Base-by-base conservation (phyloP, 1,140 invertebrate genomes). In the Holotrichia oblita region DNA sequence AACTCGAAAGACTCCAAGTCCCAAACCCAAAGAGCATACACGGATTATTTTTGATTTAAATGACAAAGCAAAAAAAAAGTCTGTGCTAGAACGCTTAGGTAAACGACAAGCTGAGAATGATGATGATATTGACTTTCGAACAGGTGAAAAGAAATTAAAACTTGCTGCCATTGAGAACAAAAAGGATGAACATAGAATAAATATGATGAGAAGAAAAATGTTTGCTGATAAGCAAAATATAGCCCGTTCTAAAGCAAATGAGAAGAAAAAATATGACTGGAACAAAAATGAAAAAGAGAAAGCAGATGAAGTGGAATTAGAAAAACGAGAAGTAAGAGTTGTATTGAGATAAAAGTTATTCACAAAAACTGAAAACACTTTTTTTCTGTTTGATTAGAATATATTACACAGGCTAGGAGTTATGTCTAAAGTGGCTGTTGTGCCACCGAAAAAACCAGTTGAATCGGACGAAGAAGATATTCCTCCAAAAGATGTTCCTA, bases 401-500 rank as follows among this genome's bases (percentile, higher is more conserved):
- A 77, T 83, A 24, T 72, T 84, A 8, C 82, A 79, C 77, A 79
- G 84, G 72, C 77, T 86, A 22, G 85, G 86, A 6, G 81, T 86
- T 1, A 83, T 83, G 79, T 87, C 86, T 14, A 85, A 84, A 79
- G 81, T 87, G 9, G 80, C 85, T 27, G 74, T 84, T 61, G 61
- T 69, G 3, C 82, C 84, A 41, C 40, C 34, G 0, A 81, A 78
- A 48, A 78, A 78, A 12, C 14, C n/a, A 22, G 44, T 76, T 27
- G 74, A 77, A 44, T 55, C 78, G 0, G 79, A 78, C n/a, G 81
- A 84, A 48, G 82, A 83, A 78, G 77, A 78, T 44, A 59, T 83
- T 0, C 78, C 80, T 73, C 78, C 24, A n/a, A 88, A 80, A 83
- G 88, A 87, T 75, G 90, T 93, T 59, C 88, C 90, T 14, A 94